Evolutionary conservation across 1,140 invertebrate species (phyloP).

Genomic region (Trialeurodes vaporariorum): DNA sequence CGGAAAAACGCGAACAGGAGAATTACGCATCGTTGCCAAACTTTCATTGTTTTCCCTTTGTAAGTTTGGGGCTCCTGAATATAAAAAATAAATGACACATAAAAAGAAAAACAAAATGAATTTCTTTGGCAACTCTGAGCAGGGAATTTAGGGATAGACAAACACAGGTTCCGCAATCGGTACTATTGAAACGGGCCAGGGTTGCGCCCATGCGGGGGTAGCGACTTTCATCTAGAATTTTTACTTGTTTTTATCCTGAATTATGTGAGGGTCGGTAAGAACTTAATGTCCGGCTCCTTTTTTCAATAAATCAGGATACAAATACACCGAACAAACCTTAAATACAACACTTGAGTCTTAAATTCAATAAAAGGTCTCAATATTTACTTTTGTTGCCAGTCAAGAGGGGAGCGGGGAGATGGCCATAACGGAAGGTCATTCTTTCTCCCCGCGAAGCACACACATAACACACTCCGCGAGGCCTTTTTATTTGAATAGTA

Average conservation of each 20-base stretch:
- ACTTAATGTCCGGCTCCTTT: not conserved
- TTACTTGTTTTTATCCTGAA: not conserved
- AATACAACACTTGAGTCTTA: not conserved
- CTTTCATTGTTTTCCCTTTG: too few relatives aligned
- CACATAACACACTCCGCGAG: too few relatives aligned
- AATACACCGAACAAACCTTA: not conserved
- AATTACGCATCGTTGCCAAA: too few relatives aligned
- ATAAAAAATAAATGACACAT: too few relatives aligned
- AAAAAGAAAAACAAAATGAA: too few relatives aligned
- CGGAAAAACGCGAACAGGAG: too few relatives aligned
- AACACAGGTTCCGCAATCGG: too few relatives aligned
- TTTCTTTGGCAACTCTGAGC: too few relatives aligned
- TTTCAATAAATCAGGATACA: not conserved
- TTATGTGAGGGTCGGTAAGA: not conserved
- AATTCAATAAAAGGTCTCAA: not conserved
- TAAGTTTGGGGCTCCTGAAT: too few relatives aligned
- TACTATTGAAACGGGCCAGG: too few relatives aligned
- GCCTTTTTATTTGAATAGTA: not conserved
- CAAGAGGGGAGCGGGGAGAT: not conserved
- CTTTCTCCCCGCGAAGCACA: not conserved
- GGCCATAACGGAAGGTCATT: not conserved
- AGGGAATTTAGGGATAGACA: too few relatives aligned
- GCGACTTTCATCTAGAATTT: not conserved
- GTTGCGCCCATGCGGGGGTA: too few relatives aligned
- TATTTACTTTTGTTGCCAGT: not conserved